Conservation (phyloP, 2,113 vertebrate species). For the Crotalus viridis region DNA sequence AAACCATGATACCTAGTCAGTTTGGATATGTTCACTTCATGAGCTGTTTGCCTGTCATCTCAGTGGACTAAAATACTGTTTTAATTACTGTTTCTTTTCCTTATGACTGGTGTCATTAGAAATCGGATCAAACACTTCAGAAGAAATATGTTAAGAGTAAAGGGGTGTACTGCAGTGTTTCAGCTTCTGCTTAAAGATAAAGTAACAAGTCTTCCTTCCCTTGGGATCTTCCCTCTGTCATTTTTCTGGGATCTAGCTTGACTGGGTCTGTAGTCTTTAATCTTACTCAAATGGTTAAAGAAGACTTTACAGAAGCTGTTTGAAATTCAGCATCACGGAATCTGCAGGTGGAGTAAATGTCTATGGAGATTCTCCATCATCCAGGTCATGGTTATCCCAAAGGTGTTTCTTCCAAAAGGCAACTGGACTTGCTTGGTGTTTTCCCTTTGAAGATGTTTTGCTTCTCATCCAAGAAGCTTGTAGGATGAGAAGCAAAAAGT, state of each 20-base stretch:
- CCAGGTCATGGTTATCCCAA: not conserved
- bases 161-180: not conserved
- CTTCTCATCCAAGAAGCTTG: not conserved
- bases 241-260: not conserved
- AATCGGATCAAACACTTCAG: not conserved
- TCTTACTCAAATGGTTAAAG: not conserved
- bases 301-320: not conserved
- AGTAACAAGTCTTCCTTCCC: not conserved
- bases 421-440: not conserved
- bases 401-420: not conserved
- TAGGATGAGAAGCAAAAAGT: not conserved
- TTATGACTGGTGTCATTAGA: not conserved
- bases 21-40: not conserved
- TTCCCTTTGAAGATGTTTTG: not conserved
- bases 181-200: not conserved
- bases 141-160: rapidly evolving
- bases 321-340: not conserved
- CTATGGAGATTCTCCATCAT: not conserved
- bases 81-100: not conserved
- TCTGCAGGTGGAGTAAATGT: not conserved
- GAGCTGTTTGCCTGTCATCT: not conserved
- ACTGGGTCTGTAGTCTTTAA: not conserved
- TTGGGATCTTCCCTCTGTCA: not conserved
- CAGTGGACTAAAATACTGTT: not conserved
- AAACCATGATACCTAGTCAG: not conserved